phyloP scores from a whole-genome alignment of 1,140 invertebrate genomes.

The Brachionus angularis region DNA sequence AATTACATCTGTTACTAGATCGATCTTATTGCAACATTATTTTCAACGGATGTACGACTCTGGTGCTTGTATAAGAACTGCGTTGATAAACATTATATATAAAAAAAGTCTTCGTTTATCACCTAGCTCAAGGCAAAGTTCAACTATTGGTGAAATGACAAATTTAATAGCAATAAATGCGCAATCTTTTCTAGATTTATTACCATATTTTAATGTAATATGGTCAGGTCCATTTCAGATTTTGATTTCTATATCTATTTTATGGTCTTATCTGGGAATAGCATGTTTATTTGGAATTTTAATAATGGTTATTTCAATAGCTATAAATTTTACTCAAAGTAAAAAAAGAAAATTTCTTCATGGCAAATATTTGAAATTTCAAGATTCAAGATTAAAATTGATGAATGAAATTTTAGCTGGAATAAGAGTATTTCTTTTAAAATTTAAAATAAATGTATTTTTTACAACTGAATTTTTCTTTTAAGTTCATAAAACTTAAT shows the following conservation, averaged over 20 bases:
- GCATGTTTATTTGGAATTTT: constrained; percentile 56
- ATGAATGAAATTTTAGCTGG: constrained; percentile 59
- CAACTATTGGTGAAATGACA: constrained; percentile 64
- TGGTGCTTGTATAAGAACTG: constrained; percentile 82
- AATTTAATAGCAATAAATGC: constrained; percentile 64
- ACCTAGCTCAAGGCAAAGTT: constrained; percentile 53
- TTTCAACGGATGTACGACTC: constrained; percentile 63
- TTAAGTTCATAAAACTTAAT: constrained; percentile 54
- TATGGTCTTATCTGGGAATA: constrained; percentile 70
- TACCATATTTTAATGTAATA: constrained; percentile 81
- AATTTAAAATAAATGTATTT: not conserved
- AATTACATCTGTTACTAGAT: constrained; percentile 75
- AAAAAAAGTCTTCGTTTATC: constrained; percentile 53
- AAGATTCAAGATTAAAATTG: constrained; percentile 62
- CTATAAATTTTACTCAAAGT: constrained; percentile 60
- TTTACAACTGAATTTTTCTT: not conserved
- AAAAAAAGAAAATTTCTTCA: constrained; percentile 46
- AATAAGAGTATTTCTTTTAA: constrained; percentile 55
- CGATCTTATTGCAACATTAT: constrained; percentile 68
- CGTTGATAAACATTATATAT: constrained; percentile 86
- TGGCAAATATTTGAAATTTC: constrained; percentile 59
- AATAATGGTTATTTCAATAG: constrained; percentile 59
- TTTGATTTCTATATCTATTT: constrained; percentile 74
- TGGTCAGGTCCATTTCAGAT: constrained; percentile 95
- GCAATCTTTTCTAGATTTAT: constrained; percentile 60